Percentiles rank a stretch among this genome's conserved stretches.
phyloP scores from a whole-genome alignment of 2,888 invertebrate genomes.

The Yponomeuta sedellus region DNA sequence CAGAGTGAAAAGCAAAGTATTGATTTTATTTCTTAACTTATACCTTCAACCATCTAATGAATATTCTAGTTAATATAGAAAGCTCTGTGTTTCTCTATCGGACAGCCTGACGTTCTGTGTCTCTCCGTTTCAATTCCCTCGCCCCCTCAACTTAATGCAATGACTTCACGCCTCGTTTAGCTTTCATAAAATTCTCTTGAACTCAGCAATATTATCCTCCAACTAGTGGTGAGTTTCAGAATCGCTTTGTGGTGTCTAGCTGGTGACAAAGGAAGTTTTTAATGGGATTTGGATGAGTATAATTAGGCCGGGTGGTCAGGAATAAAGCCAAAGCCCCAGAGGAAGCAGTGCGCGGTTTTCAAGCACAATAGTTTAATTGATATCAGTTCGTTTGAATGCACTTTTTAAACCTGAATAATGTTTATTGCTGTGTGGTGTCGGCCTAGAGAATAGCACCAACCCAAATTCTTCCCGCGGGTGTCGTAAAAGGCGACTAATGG shows the following conservation, averaged over 20 bases:
- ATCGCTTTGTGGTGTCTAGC: slow-evolving; percentile 7
- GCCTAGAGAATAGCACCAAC: too few species aligned
- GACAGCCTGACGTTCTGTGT: not conserved
- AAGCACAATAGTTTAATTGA: not conserved
- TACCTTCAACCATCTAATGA: too few species aligned
- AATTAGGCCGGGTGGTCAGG: not conserved
- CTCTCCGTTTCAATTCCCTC: slow-evolving; percentile 18
- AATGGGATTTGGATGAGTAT: not conserved
- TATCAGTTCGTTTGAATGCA: not conserved
- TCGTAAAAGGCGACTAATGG: too few species aligned
- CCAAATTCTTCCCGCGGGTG: too few species aligned
- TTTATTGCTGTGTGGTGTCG: too few species aligned
- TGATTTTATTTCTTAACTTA: too few species aligned
- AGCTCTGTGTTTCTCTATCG: not conserved
- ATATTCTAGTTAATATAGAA: not conserved
- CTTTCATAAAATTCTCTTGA: slow-evolving; percentile 71
- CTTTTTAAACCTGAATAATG: too few species aligned
- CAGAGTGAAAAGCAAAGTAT: too few species aligned
- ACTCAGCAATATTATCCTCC: slow-evolving; percentile 62
- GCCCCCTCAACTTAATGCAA: slow-evolving; percentile 72
- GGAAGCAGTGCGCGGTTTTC: not conserved
- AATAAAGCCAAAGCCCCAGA: not conserved
- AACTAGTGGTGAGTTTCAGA: slow-evolving; percentile 53
- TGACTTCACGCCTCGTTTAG: slow-evolving; percentile 72
- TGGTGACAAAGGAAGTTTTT: not conserved